Conservation (phyloP, 2,113 vertebrate genomes). For the Periophthalmodon schlosseri region DNA sequence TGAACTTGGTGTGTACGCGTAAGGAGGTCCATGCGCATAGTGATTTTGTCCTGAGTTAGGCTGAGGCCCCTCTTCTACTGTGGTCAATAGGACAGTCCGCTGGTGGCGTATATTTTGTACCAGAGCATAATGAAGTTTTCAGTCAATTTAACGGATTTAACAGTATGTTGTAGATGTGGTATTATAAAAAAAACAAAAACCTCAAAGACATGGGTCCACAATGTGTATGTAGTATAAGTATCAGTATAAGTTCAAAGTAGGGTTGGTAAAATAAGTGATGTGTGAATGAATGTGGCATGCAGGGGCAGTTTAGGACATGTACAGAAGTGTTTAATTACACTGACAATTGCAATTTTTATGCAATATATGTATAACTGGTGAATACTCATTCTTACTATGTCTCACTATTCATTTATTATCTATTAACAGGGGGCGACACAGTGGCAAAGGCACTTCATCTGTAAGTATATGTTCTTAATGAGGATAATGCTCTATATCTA, state of each 20-base stretch:
- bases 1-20: conserved; percentile 8
- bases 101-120: conserved; percentile 47
- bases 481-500: too few relatives aligned
- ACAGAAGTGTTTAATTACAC: background rate
- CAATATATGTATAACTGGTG: background rate
- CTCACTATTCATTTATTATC: conserved; percentile 31
- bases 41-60: conserved; percentile 17
- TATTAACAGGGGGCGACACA: conserved; percentile 90
- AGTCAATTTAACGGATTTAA: background rate
- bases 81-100: conserved; percentile 58
- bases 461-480: conserved; percentile 75
- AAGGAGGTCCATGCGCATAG: conserved; percentile 21
- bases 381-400: conserved; percentile 32
- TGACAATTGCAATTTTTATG: background rate
- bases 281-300: conserved; percentile 46
- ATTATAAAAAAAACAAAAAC: background rate
- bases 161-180: background rate
- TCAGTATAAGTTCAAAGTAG: background rate
- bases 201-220: background rate
- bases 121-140: conserved; percentile 8
- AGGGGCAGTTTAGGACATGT: conserved; percentile 65
- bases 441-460: conserved; percentile 88
- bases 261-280: conserved; percentile 6
- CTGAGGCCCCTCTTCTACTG: conserved; percentile 27
- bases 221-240: background rate